These are phyloP conservation scores for Eulemur mongoz DNA, from an alignment of 2,797 vertebrate genomes.

Conservation along the genomic window DNA sequence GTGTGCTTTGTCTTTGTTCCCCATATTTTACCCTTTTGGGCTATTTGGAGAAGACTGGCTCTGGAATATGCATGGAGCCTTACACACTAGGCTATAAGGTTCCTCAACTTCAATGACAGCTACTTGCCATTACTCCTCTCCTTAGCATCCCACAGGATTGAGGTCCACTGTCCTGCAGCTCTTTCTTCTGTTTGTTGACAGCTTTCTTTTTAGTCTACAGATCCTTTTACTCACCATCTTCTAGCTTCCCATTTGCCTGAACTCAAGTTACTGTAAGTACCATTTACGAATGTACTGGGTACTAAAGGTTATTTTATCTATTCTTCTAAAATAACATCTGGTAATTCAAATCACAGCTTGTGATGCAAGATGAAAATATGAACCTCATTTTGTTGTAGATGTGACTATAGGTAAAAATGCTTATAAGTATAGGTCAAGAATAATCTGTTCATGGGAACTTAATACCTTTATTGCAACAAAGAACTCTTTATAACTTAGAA, in stretches of 20 bases:
- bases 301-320: neutral
- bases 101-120: neutral
- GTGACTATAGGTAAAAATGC: constrained; percentile 40
- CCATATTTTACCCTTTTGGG: neutral
- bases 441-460: neutral
- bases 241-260: neutral
- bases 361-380: neutral
- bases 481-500: constrained; percentile 45
- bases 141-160: neutral
- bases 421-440: neutral
- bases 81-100: neutral
- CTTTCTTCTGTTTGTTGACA: neutral
- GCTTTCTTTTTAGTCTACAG: neutral
- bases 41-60: neutral
- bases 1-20: neutral
- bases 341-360: neutral
- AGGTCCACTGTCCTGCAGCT: neutral
- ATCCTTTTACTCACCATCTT: neutral
- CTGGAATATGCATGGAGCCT: neutral
- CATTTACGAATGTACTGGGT: neutral
- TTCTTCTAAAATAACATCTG: constrained; percentile 17
- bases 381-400: neutral
- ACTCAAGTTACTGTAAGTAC: neutral
- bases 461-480: constrained; percentile 39
- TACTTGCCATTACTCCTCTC: neutral